Evolutionary conservation across 35 echinoderm and acorn worm genomes (phyloP).

Genomic region (Apostichopus parvimensis): DNA sequence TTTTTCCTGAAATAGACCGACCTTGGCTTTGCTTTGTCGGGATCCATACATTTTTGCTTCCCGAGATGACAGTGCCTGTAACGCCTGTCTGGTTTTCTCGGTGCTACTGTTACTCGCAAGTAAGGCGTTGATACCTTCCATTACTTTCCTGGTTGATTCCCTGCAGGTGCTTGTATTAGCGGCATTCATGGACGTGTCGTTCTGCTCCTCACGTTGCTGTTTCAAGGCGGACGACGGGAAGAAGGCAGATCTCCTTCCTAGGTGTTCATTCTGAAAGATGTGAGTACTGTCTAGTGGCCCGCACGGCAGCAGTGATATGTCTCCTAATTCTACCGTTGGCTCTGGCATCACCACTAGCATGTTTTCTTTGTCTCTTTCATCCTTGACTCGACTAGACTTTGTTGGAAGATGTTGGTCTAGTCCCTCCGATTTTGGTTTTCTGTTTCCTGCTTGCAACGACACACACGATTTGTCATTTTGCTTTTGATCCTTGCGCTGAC

Average conservation of each 20-base stretch:
- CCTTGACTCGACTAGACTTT: neutral
- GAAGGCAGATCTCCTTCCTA: conserved; percentile 34
- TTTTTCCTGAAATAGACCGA: conserved; percentile 10
- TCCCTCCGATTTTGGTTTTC: too few relatives aligned
- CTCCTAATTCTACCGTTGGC: conserved; percentile 3
- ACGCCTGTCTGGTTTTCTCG: conserved; percentile 10
- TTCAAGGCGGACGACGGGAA: conserved; percentile 48
- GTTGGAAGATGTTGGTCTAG: too few relatives aligned
- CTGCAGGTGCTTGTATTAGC: neutral
- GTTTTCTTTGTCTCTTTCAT: conserved; percentile 6
- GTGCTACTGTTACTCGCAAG: neutral
- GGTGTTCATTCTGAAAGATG: conserved; percentile 22
- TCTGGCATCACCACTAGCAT: neutral
- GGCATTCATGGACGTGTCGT: neutral
- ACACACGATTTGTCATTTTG: neutral
- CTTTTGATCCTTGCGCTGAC: neutral
- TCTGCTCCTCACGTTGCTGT: neutral
- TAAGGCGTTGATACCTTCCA: neutral
- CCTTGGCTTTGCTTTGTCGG: conserved; percentile 9
- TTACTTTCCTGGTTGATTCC: neutral
- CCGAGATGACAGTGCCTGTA: neutral
- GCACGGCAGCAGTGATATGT: neutral
- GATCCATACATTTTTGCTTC: conserved; percentile 3
- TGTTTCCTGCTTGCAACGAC: too few relatives aligned
- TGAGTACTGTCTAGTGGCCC: conserved; percentile 45